Percentiles rank a stretch among this genome's conserved stretches.
These are phyloP conservation scores for Heteronetta atricapilla DNA, from an alignment of 2,113 vertebrate species.

Conservation along the genomic window DNA sequence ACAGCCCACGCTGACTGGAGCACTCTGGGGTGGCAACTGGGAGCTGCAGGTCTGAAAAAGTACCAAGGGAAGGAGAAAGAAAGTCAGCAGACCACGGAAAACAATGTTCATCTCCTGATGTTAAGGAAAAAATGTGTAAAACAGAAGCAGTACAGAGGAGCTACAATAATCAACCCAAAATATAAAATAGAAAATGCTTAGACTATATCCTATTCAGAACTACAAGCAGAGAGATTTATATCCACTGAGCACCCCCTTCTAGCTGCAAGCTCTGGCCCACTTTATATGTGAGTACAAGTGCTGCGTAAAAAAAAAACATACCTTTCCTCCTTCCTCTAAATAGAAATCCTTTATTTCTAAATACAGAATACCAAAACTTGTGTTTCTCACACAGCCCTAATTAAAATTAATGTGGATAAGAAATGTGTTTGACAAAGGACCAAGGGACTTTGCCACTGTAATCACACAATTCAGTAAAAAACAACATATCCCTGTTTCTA, in stretches of 20 bases:
- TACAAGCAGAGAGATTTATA: neutral
- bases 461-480: neutral
- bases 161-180: neutral
- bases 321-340: neutral
- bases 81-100: constrained; percentile 3
- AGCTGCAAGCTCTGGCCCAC: neutral
- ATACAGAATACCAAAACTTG: neutral
- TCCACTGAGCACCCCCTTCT: neutral
- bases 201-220: neutral
- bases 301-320: neutral
- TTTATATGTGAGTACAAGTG: neutral
- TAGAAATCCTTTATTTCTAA: neutral
- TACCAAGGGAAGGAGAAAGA: neutral
- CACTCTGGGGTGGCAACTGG: constrained; percentile 79
- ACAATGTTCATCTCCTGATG: fast-evolving
- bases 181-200: neutral
- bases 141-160: neutral
- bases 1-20: constrained; percentile 20
- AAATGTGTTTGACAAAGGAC: neutral
- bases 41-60: constrained; percentile 77
- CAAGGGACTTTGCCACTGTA: neutral
- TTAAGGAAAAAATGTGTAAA: neutral
- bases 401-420: neutral
- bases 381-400: neutral
- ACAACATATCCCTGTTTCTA: neutral